Evolutionary conservation across 2,113 vertebrate genomes (phyloP), one percentile per base, ranked within the genome.

Genomic region (Aviceda subcristata): DNA sequence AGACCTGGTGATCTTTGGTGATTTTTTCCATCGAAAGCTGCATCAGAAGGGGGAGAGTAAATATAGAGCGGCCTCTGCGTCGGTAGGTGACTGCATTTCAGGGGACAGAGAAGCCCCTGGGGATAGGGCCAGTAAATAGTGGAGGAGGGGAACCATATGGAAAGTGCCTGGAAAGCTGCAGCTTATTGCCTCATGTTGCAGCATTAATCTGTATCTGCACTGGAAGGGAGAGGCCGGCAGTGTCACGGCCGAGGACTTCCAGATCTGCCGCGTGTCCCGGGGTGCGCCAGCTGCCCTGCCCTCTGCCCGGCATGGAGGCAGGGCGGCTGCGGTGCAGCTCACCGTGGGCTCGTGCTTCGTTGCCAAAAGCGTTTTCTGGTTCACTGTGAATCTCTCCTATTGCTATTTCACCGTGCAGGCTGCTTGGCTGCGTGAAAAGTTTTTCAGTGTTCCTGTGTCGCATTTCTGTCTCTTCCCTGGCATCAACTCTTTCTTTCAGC

Each of bases 281-380:
- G 72, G 38, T 48, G 60, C 57, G 77, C 77, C 0, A 0, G 13
- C 43, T 86, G 26, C 82, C 41, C 24, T n/a, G 46, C 76, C 41
- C 7, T n/a, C 46, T 48, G 46, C 38, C 39, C 8, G 1, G 67
- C 15, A 21, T 4, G 18, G 21, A 5, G 77, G 77, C 59, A 34
- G 59, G 30, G 59, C 2, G 10, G 46, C 60, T 16, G 23, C 10
- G 60, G 27, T 34, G 30, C 46, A 38, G 48, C 66, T 63, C 9
- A 1, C 46, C 7, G 1, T 1, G 2, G 76, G 71, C 39, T 68
- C 9, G 1, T 15, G 46, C 38, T 53, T 19, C 3, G 0, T 32
- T 67, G 67, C 85, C 36, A 3, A 1, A 20, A 57, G 64, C 16
- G 0, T 12, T 17, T 67, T 43, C n/a, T 59, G 90, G 1, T 23